These are phyloP conservation scores for Labia minor DNA, from an alignment of 2,888 invertebrate species.

Conservation along the genomic window DNA sequence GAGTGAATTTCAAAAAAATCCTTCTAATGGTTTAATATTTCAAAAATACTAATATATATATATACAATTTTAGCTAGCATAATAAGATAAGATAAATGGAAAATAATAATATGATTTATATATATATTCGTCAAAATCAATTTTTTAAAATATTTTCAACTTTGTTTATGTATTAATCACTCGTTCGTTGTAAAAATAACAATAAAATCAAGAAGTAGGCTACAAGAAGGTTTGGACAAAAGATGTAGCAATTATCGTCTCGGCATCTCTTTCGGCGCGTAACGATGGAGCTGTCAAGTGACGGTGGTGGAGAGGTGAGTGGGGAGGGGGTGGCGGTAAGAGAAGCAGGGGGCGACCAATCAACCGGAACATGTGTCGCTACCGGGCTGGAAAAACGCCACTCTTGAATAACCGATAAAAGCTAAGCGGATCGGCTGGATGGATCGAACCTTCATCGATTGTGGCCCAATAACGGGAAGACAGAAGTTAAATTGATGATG, in stretches of 20 bases:
- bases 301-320: not conserved
- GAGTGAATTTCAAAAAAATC: too few relatives aligned
- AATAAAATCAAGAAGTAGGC: slow-evolving; percentile 1
- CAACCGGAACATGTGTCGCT: not conserved
- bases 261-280: not conserved
- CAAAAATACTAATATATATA: too few relatives aligned
- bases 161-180: too few relatives aligned
- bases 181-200: too few relatives aligned
- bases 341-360: not conserved
- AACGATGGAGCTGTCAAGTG: not conserved
- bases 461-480: not conserved
- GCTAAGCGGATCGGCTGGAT: not conserved
- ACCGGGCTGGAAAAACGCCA: not conserved
- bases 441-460: not conserved
- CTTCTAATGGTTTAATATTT: too few relatives aligned
- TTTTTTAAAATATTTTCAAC: too few relatives aligned
- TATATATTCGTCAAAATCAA: too few relatives aligned
- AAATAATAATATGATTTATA: too few relatives aligned
- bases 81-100: too few relatives aligned
- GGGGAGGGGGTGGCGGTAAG: not conserved
- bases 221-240: not conserved
- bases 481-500: not conserved
- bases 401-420: not conserved
- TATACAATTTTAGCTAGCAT: too few relatives aligned
- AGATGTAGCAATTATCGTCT: not conserved